Percentiles rank a stretch among this genome's conserved stretches.
Evolutionary conservation across 2,888 invertebrate species (phyloP).

Genomic region (Folsomia candida): DNA sequence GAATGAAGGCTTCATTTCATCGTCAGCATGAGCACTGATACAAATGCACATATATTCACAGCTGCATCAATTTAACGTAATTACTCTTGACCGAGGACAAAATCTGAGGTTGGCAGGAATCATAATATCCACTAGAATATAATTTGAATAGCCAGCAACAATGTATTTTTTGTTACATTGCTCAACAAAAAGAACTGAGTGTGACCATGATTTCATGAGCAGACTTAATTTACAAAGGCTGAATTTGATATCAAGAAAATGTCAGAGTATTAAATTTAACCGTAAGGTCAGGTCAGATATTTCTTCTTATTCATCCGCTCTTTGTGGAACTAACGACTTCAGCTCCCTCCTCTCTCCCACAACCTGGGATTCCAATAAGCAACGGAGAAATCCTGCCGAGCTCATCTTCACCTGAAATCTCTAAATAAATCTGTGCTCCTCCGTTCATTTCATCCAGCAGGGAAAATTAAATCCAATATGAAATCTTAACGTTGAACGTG

Average conservation of each 20-base stretch:
- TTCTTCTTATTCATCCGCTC: neutral
- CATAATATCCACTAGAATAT: neutral
- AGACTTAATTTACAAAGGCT: neutral
- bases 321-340: too few relatives aligned
- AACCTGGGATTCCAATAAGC: neutral
- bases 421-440: neutral
- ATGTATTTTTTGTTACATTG: neutral
- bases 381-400: neutral
- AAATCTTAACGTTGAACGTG: neutral
- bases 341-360: neutral
- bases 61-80: neutral
- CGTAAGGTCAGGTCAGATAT: neutral
- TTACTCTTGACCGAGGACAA: neutral
- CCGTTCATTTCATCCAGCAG: neutral
- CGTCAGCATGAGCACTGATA: neutral
- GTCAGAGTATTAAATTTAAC: neutral
- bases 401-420: neutral
- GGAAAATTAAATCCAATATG: neutral
- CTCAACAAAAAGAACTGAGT: neutral
- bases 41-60: neutral
- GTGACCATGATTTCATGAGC: neutral
- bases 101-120: neutral
- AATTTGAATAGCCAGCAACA: neutral
- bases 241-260: neutral
- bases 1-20: neutral